These are phyloP conservation scores for Pogonomyrmex barbatus DNA, from an alignment of 1,140 invertebrate species.

Conservation along the genomic window DNA sequence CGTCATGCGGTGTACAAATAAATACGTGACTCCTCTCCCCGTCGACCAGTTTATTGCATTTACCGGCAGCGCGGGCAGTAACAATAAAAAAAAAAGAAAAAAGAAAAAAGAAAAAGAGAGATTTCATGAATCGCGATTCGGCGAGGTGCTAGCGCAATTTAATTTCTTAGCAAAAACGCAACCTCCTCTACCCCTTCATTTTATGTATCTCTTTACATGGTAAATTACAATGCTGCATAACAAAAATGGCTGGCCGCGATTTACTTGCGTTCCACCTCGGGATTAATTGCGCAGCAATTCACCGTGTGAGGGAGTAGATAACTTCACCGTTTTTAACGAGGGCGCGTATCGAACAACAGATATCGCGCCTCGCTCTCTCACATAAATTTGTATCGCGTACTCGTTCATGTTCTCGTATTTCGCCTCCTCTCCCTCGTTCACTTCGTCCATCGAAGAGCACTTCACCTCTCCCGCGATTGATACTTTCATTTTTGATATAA, in stretches of 20 bases:
- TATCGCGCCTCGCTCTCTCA: constrained; percentile 5
- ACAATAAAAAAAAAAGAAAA: neutral
- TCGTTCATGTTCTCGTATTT: constrained; percentile 10
- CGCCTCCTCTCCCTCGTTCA: neutral
- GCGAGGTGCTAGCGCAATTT: constrained; percentile 44
- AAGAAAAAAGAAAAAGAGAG: constrained; percentile 2
- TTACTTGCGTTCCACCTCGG: constrained; percentile 36
- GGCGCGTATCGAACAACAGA: constrained; percentile 34
- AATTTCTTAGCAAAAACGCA: constrained; percentile 58
- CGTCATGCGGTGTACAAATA: constrained; percentile 48
- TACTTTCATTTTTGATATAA: constrained; percentile 30
- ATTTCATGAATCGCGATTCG: constrained; percentile 9
- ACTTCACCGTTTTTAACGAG: constrained; percentile 40
- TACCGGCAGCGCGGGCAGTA: neutral
- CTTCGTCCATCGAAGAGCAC: neutral
- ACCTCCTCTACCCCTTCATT: neutral
- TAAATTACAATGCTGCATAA: constrained; percentile 43
- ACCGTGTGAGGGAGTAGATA: constrained; percentile 38
- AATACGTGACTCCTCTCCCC: constrained; percentile 38
- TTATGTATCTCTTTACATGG: constrained; percentile 47
- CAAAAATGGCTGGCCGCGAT: constrained; percentile 29
- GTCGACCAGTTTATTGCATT: constrained; percentile 44
- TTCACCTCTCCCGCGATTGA: constrained; percentile 14
- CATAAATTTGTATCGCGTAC: constrained; percentile 39
- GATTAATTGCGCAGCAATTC: constrained; percentile 49